A percentile compares a stretch with the other conserved stretches of the same genome.
phyloP scores from a whole-genome alignment of 2,888 invertebrate genomes.

The Eudemis profundana region DNA sequence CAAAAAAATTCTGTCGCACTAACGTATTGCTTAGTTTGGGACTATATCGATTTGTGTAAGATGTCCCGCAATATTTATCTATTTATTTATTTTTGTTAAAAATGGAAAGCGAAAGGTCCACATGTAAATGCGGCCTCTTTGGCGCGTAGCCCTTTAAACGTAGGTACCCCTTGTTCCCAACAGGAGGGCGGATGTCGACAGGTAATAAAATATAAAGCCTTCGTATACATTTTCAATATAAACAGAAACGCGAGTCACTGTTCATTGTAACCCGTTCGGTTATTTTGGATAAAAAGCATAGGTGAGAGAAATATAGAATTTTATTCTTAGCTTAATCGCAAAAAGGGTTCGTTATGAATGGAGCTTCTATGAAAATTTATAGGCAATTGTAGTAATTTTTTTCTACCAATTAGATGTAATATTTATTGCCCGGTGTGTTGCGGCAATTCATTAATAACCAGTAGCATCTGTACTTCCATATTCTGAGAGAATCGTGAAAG shows the following conservation, averaged over 20 bases:
- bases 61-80: no score
- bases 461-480: no score
- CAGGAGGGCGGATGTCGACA: background rate
- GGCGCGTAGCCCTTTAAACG: background rate
- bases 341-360: background rate
- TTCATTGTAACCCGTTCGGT: background rate
- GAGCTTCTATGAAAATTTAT: background rate
- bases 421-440: no score
- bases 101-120: no score
- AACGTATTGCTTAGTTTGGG: no score
- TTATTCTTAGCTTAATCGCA: background rate
- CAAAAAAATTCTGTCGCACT: no score
- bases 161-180: background rate
- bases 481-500: no score
- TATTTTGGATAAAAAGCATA: background rate
- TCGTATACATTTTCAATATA: background rate
- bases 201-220: conserved; percentile 16
- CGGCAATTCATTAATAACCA: no score
- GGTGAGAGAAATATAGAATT: background rate
- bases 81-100: no score
- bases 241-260: background rate
- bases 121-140: background rate
- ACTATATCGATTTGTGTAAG: no score
- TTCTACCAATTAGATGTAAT: no score
- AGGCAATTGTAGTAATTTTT: background rate